These are phyloP conservation scores for Drosophila melanica DNA, from an alignment of 1,140 invertebrate genomes.

Conservation along the genomic window DNA sequence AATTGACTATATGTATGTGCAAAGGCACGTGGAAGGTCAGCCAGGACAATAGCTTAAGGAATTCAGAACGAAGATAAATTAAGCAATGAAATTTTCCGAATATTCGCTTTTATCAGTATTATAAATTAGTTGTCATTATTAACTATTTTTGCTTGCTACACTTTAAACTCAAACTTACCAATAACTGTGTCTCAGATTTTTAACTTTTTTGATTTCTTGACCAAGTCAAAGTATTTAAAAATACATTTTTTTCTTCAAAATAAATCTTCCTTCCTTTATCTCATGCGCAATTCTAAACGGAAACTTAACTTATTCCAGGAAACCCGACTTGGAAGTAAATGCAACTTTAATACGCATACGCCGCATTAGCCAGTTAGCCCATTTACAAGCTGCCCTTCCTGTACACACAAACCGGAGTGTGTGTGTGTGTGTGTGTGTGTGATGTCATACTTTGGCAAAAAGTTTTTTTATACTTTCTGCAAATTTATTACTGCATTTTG, in stretches of 20 bases:
- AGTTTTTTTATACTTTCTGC: conserved; percentile 57
- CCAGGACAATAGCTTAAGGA: conserved; percentile 3
- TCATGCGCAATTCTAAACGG: neutral
- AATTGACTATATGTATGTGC: conserved; percentile 1
- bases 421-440: conserved; percentile 7
- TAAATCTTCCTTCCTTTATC: too few species aligned
- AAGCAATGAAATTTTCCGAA: too few species aligned
- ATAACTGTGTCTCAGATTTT: too few species aligned
- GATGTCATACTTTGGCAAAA: conserved; percentile 12
- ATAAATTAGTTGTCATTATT: too few species aligned
- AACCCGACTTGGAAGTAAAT: conserved; percentile 16
- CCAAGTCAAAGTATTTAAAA: too few species aligned
- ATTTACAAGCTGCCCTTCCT: neutral
- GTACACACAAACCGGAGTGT: neutral
- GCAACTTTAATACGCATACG: conserved; percentile 41
- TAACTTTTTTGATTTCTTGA: too few species aligned
- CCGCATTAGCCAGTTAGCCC: conserved; percentile 21
- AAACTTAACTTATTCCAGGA: conserved; percentile 1
- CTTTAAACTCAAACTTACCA: too few species aligned
- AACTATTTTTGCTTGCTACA: too few species aligned
- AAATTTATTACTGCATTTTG: conserved; percentile 69
- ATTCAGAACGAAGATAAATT: too few species aligned
- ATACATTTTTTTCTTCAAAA: too few species aligned
- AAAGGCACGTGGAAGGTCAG: conserved; percentile 15
- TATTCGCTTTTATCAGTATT: too few species aligned